phyloP scores from a whole-genome alignment of 2,797 vertebrate species.

The Phrynocephalus vlangalii region DNA sequence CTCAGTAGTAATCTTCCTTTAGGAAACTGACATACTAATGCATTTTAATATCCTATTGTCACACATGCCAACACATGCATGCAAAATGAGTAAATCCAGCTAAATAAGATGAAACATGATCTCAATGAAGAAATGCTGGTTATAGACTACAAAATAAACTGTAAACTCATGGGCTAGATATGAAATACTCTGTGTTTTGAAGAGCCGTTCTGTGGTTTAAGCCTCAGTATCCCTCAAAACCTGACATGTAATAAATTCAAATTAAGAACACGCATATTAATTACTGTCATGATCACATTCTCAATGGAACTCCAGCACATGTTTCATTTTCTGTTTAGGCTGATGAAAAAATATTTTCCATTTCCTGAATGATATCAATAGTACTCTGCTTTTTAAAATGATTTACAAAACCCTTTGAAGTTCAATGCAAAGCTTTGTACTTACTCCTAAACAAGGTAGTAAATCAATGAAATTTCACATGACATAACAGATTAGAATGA shows the following conservation, averaged over 20 bases:
- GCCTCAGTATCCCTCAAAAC: neutral
- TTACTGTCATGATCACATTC: rapidly evolving
- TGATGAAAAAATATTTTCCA: too few relatives aligned
- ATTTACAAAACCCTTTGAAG: neutral
- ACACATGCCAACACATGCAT: neutral
- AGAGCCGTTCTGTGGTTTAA: neutral
- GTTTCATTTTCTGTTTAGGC: too few relatives aligned
- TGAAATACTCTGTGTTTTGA: neutral
- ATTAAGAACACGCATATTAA: neutral
- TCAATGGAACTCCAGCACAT: rapidly evolving
- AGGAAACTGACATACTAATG: too few relatives aligned
- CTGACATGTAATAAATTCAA: neutral
- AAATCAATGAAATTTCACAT: neutral
- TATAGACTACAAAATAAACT: neutral
- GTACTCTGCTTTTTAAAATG: neutral
- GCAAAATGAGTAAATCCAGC: neutral
- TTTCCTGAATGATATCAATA: neutral
- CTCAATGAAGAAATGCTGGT: neutral
- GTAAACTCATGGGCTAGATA: neutral
- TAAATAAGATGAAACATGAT: neutral
- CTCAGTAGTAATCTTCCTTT: neutral
- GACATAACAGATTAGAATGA: neutral
- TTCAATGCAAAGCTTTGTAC: neutral
- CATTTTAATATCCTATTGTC: neutral
- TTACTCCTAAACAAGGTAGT: neutral